phyloP scores from a whole-genome alignment of 1,140 invertebrate species.

The Pogonomyrmex californicus region DNA sequence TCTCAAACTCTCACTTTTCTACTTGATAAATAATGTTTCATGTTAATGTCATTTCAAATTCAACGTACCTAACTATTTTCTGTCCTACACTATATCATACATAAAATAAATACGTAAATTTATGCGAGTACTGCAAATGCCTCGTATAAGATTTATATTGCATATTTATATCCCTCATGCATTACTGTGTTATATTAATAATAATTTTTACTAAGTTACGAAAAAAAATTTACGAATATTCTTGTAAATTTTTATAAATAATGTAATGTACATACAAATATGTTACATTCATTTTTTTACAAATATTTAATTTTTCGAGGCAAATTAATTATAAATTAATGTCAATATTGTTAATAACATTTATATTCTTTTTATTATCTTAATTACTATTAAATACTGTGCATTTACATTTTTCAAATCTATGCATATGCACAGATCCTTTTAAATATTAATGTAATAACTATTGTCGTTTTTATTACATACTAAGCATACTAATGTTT shows the following conservation, averaged over 20 bases:
- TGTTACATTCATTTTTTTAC: slow-evolving; percentile 27
- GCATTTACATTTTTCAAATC: slow-evolving; percentile 40
- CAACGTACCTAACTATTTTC: slow-evolving; percentile 16
- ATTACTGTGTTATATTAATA: slow-evolving; percentile 32
- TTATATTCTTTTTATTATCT: slow-evolving; percentile 38
- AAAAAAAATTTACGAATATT: slow-evolving; percentile 17
- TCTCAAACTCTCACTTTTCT: slow-evolving; percentile 13
- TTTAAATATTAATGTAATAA: slow-evolving; percentile 73
- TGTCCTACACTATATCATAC: slow-evolving; percentile 26
- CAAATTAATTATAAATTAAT: slow-evolving; percentile 39
- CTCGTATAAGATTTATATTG: slow-evolving; percentile 23
- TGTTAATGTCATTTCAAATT: slow-evolving; percentile 19
- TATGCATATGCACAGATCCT: slow-evolving; percentile 69
- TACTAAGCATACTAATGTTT: slow-evolving; percentile 36
- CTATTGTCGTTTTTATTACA: slow-evolving; percentile 8
- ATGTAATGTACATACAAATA: slow-evolving; percentile 25
- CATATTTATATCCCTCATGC: slow-evolving; percentile 52
- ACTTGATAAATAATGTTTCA: slow-evolving; percentile 28
- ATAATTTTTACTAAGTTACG: slow-evolving; percentile 15
- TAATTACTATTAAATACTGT: slow-evolving; percentile 2
- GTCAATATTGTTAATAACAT: slow-evolving; percentile 28
- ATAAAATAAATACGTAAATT: slow-evolving; percentile 34
- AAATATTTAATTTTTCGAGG: slow-evolving; percentile 10
- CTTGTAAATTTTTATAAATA: slow-evolving; percentile 30
- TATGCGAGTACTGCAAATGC: slow-evolving; percentile 25